Base-by-base conservation (phyloP, 92 coral and sea anemone species). In the Umimayanthus kanabou region DNA sequence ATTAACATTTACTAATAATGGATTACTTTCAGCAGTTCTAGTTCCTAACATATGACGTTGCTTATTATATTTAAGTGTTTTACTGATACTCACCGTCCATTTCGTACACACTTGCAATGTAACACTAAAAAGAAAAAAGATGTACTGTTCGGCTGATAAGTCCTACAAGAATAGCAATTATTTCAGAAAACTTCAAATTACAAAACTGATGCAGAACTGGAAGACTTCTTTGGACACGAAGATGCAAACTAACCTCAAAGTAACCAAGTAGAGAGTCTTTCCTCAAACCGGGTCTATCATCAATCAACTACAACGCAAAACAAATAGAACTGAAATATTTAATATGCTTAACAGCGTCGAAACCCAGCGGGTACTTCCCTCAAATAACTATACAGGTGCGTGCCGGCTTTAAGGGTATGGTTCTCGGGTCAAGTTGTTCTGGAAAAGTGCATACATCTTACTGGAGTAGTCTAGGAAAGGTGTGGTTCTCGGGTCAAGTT, bases 71-170 rank as follows among this genome's bases (percentile, higher is more conserved):
- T 40, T 29, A 40, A 29, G 76, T 20, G 50, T 39, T 29, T 39
- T 8, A 9, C 3, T 7, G 2, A 43, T 29, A 71, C 94, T 61
- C 71, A 97, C 99, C 99, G 87, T 93, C 94, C 84, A 89, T 90
- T 74, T 93, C 97, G 81, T 89, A 91, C 25, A 97, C 91, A 18
- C 92, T 88, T 13, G 96, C 96, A 65, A 97, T 96, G 88, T 97
- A 97, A 81, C 94, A 92, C 99, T 97, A 80, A 22, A 93, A 91
- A 87, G 13, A 58, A 28, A 73, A 37, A 73, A 30, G 11, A 29
- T 47, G n/a, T 39, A 73, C 9, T 22, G 77, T 73, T 30, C 33
- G 11, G 14, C 11, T 3, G 40, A 7, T 20, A 73, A 67, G 73
- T 18, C n/a, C 0, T 6, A 67, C 73, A 53, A 53, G 18, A 53